Conservation (phyloP, 2,113 vertebrate species). For the Diadophis punctatus region DNA sequence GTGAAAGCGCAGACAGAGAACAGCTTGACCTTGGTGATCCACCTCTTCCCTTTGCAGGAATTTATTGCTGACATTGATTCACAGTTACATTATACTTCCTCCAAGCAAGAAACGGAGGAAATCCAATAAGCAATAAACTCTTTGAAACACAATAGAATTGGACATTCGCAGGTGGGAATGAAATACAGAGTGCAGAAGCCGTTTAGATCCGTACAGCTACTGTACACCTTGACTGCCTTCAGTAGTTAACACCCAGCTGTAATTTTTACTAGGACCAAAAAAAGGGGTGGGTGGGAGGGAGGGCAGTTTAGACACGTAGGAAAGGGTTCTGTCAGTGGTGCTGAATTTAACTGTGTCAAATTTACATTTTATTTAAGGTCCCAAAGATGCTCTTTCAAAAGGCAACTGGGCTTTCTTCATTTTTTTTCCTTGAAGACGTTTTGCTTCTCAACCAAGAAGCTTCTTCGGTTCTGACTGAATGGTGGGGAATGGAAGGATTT, state of each 20-base stretch:
- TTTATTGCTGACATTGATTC: not conserved
- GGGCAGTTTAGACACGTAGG: not conserved
- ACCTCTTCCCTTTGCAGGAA: not conserved
- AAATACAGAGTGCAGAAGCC: not conserved
- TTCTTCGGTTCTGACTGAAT: not conserved
- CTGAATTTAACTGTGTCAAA: not conserved
- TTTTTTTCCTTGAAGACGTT: not conserved
- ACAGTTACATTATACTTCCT: not conserved
- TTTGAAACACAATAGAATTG: not conserved
- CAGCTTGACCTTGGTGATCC: not conserved
- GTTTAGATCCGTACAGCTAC: not conserved
- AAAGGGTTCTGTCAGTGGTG: not conserved
- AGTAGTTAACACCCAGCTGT: not conserved
- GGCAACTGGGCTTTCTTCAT: not conserved
- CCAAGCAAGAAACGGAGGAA: accelerated
- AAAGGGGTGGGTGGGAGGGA: not conserved
- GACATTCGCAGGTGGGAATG: not conserved
- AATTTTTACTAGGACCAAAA: not conserved
- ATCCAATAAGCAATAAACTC: not conserved
- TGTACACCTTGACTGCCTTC: not conserved
- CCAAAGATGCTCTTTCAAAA: not conserved
- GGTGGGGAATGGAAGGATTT: too few species aligned
- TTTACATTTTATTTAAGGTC: not conserved
- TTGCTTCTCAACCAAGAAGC: not conserved
- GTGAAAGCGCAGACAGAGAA: not conserved